phyloP scores from a whole-genome alignment of 2,888 invertebrate species.

The Maniola hyperantus region DNA sequence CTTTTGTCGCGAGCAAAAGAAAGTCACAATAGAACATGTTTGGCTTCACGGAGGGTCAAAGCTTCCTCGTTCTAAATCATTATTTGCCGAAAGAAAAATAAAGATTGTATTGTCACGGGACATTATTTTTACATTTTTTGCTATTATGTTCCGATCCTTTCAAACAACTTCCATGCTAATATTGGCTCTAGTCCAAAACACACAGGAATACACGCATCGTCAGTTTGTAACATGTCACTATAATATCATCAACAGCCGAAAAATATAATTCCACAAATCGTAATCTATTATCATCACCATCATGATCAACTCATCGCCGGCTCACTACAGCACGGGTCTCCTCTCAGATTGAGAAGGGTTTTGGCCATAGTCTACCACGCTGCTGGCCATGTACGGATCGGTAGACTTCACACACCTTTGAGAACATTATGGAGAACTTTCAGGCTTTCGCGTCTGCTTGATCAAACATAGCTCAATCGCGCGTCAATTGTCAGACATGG shows the following conservation, averaged over 20 bases:
- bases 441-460: no score
- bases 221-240: neutral
- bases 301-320: no score
- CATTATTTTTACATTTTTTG: constrained; percentile 13
- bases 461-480: no score
- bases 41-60: constrained; percentile 27
- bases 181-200: neutral
- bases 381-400: no score
- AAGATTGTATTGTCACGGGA: constrained; percentile 15
- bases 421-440: no score
- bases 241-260: neutral
- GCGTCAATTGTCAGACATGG: no score
- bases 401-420: no score
- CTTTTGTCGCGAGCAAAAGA: constrained; percentile 21
- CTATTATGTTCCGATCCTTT: neutral
- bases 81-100: constrained; percentile 20
- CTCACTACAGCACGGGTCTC: no score
- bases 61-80: constrained; percentile 20
- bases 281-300: no score
- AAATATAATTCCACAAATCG: neutral
- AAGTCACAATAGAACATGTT: constrained; percentile 28
- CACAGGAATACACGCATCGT: neutral
- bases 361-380: no score
- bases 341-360: no score
- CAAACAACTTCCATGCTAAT: constrained; percentile 1